Base-by-base conservation (phyloP, 2,888 invertebrate species). In the Enchytraeus crypticus region DNA sequence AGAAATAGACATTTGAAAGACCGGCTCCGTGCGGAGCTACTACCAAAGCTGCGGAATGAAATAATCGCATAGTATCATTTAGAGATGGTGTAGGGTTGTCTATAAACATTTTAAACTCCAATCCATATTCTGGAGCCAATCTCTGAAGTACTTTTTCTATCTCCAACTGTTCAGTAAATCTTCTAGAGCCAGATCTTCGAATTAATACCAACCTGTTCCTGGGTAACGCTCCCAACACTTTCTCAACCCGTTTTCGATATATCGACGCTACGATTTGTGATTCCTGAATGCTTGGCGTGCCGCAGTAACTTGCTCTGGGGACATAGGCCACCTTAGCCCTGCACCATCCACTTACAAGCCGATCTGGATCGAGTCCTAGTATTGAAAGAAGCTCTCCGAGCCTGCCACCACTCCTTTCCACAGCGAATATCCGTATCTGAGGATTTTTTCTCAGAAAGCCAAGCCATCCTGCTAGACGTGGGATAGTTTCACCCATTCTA, bases 241-340 rank as follows among this genome's bases (percentile, higher is more conserved):
- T 32, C 21, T 18, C 1, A 21, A 60, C 32, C 29, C 45, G 29
- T 2, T 57, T 27, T 23, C 53, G 23, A 8, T 51, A 53, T 4
- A 27, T 14, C 14, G 33, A 8, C 5, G 67, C 45, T 5, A 66
- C 34, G 5, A 63, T 23, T 45, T 67, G 67, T 18, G 53, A 29
- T 23, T 57, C 56, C 23, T 60, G 61, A 11, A 59, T 34, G 18
- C 62, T 56, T 3, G 64, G 57, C 23, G 64, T 65, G 2, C 68
- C 68, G 51, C 68, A 68, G 2, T 60, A 51, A 8, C 64, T 65
- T n/a, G 60, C 58, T 43, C 64, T 64, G 3, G 68, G 64, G 26
- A 68, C 38, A 59, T 64, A 68, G 8, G 57, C 62, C 5, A 65
- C 38, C 51, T 63, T 65, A 4, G 66, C 64, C 29, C 65, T 51